Evolutionary conservation across 2,113 vertebrate species (phyloP), one percentile per base, ranked within the genome.

Genomic region (Mus pahari): DNA sequence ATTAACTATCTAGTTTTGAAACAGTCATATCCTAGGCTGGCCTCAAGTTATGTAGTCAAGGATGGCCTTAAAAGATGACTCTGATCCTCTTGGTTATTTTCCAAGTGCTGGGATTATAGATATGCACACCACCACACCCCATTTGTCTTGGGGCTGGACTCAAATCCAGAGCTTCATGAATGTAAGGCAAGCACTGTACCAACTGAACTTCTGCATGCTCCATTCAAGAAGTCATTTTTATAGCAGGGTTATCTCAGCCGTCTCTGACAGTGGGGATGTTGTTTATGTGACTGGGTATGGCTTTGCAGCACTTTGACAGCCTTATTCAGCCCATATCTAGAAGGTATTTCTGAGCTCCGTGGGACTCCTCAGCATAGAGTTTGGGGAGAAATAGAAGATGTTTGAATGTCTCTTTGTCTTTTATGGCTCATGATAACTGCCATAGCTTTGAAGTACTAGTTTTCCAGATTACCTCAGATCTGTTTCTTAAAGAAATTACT

Each of bases 251-350:
- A 3, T 39, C 70, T 88, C 17, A 14, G 4, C 36, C 58, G 42
- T 60, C 60, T 66, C 7, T 91, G 50, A 73, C n/a, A 22, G 53
- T 81, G 62, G 70, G 48, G 45, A 2, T 19, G 0, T 36, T 73
- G 48, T 90, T 73, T 1, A 20, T 0, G 4, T 90, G 92, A 12
- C 24, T 19, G 19, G 45, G 45, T 55, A 16, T 7, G 10, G 12
- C 8, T 11, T 1, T 55, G 28, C 20, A 0, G 58, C 13, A 14
- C 4, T 36, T 19, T 4, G 6, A 0, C 13, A 20, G 31, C 78
- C 91, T 60, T 1, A 26, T 7, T 33, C 3, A n/a, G 45, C 58
- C n/a, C 7, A 36, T 26, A 5, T 60, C 33, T 86, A 3, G 16
- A n/a, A 58, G 77, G 2, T 22, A 60, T 39, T 68, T 50, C 90